Evolutionary conservation across 2,797 vertebrate species (phyloP), one percentile per base, ranked within the genome.

Genomic region (Anisognathus igniventris): DNA sequence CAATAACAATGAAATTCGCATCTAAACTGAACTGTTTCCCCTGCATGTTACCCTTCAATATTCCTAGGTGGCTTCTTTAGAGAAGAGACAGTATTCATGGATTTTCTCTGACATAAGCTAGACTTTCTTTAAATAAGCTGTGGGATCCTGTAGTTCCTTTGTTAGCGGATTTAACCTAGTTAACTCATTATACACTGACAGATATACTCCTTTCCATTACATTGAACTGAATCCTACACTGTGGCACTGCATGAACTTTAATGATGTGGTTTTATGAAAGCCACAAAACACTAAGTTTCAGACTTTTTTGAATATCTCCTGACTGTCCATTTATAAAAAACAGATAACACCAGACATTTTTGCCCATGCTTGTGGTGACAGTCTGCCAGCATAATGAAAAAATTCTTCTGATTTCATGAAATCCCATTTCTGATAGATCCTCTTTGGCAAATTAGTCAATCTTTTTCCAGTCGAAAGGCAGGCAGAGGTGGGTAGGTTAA

Each of bases 71-170:
- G 54, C n/a, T 92, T 78, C 56, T 93, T 90, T 92, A 84, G 78
- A 91, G 79, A 89, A 80, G 30, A 62, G 79, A 73, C 85, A 37
- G 37, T 82, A 80, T 91, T 93, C 60, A 79, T 28, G 62, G 66
- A 84, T 93, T 95, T 96, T 74, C 82, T 93, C 72, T 84, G 64
- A 85, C 57, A 92, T 61, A 65, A 83, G 72, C 65, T 42, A 85
- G 33, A 65, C 45, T 73, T 93, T 35, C 51, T 77, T 94, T 66
- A 90, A 92, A 91, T 92, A 88, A 95, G 54, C 42, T 54, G 48
- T 27, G 27, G 33, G 54, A 86, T 83, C 42, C 28, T 85, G 67
- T 66, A 70, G 58, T 45, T 88, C 67, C 44, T 93, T 91, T 94
- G 54, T 89, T 78, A 84, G 61, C 1, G n/a, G 86, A 84, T 92